These are phyloP conservation scores for Neolamprologus variostigma DNA, from an alignment of 2,113 vertebrate species.

Conservation along the genomic window DNA sequence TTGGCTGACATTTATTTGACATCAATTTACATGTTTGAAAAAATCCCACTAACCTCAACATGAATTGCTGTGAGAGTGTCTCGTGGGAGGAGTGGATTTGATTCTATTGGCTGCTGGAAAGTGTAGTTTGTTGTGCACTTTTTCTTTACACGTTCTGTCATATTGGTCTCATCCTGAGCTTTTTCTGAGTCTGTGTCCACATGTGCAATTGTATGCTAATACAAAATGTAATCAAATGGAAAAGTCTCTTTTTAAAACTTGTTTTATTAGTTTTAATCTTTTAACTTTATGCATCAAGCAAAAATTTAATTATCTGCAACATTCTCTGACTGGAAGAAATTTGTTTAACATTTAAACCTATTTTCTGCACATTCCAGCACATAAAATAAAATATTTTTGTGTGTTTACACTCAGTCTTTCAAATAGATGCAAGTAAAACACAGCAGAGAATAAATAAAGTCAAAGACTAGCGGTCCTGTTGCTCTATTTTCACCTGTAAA, in stretches of 20 bases:
- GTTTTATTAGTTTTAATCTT: no score
- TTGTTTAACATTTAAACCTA: accelerated
- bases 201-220: not conserved
- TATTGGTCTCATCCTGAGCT: not conserved
- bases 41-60: not conserved
- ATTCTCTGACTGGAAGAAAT: no score
- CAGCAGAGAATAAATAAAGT: no score
- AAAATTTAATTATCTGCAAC: accelerated
- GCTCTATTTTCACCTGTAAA: no score
- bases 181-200: not conserved
- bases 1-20: not conserved
- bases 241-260: no score
- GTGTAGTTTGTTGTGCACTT: not conserved
- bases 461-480: no score
- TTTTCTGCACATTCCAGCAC: no score
- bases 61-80: not conserved
- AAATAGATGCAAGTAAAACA: no score
- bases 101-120: not conserved
- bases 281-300: no score
- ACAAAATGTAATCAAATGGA: no score
- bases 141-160: not conserved
- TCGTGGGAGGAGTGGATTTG: not conserved
- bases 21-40: not conserved
- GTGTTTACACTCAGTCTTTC: no score
- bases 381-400: no score